Conservation (phyloP, 2,888 invertebrate genomes). For the Lydus trimaculatus region DNA sequence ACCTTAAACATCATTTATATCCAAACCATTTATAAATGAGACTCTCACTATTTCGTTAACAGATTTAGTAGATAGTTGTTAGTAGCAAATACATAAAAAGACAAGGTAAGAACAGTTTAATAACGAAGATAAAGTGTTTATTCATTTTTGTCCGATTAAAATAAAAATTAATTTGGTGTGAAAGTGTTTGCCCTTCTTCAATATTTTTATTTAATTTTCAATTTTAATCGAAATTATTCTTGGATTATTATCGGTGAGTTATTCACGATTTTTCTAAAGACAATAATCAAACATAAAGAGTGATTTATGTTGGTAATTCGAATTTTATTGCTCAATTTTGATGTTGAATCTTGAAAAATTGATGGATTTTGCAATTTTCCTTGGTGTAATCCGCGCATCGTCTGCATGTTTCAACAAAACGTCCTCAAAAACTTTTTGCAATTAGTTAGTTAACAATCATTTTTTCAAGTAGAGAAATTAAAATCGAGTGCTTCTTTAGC, state of each 20-base stretch:
- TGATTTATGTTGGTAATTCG: too few species aligned
- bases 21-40: conserved; percentile 26
- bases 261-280: neutral
- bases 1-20: conserved; percentile 2
- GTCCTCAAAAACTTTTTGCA: neutral
- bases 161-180: neutral
- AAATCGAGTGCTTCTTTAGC: too few species aligned
- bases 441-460: neutral
- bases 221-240: neutral
- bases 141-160: neutral
- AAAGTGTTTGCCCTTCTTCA: neutral
- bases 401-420: neutral
- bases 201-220: neutral
- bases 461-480: too few species aligned
- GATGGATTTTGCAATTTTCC: neutral
- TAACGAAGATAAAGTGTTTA: neutral
- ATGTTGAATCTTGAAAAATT: neutral
- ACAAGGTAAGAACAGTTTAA: conserved; percentile 22
- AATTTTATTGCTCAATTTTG: neutral
- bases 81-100: neutral
- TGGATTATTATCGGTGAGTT: conserved; percentile 4
- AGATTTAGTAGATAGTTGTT: conserved; percentile 26
- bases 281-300: neutral
- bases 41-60: conserved; percentile 30
- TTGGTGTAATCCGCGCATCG: neutral